These are phyloP conservation scores for Manis crassicaudata DNA, from an alignment of 2,797 vertebrate species.

Conservation along the genomic window DNA sequence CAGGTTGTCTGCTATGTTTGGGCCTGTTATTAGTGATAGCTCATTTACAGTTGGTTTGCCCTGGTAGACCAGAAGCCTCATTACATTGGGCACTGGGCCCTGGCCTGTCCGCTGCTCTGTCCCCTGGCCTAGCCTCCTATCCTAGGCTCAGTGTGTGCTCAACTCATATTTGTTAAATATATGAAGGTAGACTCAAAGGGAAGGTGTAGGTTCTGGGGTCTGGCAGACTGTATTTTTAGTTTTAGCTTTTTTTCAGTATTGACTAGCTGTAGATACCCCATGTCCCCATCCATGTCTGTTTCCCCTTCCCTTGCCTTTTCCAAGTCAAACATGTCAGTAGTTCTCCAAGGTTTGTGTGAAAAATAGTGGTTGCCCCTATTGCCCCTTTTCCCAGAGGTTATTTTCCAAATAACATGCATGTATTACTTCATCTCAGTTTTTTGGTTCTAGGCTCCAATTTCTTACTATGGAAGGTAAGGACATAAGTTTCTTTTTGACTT, in stretches of 20 bases:
- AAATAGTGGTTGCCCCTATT: accelerated
- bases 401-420: not conserved
- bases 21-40: not conserved
- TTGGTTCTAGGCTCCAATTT: not conserved
- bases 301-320: not conserved
- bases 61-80: not conserved
- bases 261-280: not conserved
- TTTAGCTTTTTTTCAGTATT: not conserved
- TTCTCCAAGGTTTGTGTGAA: not conserved
- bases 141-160: not conserved
- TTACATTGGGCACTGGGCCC: accelerated
- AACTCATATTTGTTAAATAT: not conserved
- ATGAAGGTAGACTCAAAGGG: not conserved
- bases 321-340: accelerated
- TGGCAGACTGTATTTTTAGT: not conserved
- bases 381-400: not conserved
- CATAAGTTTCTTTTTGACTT: not conserved
- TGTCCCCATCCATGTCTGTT: not conserved
- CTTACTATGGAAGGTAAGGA: not conserved
- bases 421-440: not conserved
- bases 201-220: not conserved
- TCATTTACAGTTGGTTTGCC: not conserved
- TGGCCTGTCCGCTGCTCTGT: not conserved
- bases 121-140: too few relatives aligned
- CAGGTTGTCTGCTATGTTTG: not conserved